Percentiles rank a stretch among this genome's conserved stretches.
phyloP scores from a whole-genome alignment of 2,888 invertebrate genomes.

The Cacoxenus indagator region DNA sequence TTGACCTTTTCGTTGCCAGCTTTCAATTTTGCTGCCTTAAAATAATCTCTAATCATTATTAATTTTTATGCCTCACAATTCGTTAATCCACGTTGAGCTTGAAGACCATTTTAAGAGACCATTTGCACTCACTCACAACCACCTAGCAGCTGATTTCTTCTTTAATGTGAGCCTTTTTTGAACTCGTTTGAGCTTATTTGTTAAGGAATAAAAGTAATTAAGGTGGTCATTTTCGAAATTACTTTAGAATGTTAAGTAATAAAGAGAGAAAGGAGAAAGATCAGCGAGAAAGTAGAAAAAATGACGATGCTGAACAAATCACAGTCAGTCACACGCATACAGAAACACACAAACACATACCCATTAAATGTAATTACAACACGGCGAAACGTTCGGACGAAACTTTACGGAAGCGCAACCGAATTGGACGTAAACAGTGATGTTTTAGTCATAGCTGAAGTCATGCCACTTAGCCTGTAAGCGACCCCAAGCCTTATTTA shows the following conservation, averaged over 20 bases:
- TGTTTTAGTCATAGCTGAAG: neutral
- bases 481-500: neutral
- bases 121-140: neutral
- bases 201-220: constrained; percentile 9
- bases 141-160: neutral
- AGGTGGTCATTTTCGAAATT: constrained; percentile 2
- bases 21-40: neutral
- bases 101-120: neutral
- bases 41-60: neutral
- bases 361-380: neutral
- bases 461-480: neutral
- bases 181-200: neutral
- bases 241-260: neutral
- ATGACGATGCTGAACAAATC: neutral
- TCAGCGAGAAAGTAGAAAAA: neutral
- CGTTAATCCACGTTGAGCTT: neutral
- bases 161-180: neutral
- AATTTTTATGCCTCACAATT: neutral
- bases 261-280: neutral
- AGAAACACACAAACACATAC: neutral
- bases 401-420: neutral
- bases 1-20: too few relatives aligned
- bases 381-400: neutral
- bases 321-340: neutral
- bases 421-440: neutral